Evolutionary conservation across 1,140 invertebrate species (phyloP).

Genomic region (Caerostris extrusa): DNA sequence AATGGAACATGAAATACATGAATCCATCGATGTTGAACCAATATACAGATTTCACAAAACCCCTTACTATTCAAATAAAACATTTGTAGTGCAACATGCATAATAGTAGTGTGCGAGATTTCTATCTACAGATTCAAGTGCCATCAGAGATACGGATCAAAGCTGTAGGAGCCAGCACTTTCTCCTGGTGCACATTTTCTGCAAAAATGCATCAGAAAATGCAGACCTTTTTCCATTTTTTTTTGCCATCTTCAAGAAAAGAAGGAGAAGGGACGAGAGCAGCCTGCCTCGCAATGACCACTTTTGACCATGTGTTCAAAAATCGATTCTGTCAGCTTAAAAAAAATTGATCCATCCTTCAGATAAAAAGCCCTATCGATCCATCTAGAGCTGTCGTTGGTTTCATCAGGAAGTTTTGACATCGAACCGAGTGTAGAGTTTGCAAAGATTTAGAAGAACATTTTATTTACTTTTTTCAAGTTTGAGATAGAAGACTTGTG

Average conservation of each 20-base stretch:
- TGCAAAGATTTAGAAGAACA: no score
- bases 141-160: neutral
- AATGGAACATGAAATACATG: no score
- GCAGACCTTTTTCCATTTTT: neutral
- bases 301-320: conserved; percentile 23
- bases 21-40: no score
- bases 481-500: no score
- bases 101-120: neutral
- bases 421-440: neutral
- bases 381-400: neutral
- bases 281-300: neutral
- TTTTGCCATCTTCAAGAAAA: neutral
- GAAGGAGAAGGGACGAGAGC: neutral
- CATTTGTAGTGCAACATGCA: no score
- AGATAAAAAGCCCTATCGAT: neutral
- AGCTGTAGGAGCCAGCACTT: neutral
- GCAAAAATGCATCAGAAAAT: neutral
- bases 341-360: conserved; percentile 13
- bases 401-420: neutral
- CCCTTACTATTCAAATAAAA: no score
- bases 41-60: no score
- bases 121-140: neutral
- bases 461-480: no score
- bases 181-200: neutral
- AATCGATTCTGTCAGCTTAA: neutral